Percentiles rank a stretch among this genome's conserved stretches.
Conservation (phyloP, 1,140 invertebrate genomes). For the Aradophagus sp. region DNA sequence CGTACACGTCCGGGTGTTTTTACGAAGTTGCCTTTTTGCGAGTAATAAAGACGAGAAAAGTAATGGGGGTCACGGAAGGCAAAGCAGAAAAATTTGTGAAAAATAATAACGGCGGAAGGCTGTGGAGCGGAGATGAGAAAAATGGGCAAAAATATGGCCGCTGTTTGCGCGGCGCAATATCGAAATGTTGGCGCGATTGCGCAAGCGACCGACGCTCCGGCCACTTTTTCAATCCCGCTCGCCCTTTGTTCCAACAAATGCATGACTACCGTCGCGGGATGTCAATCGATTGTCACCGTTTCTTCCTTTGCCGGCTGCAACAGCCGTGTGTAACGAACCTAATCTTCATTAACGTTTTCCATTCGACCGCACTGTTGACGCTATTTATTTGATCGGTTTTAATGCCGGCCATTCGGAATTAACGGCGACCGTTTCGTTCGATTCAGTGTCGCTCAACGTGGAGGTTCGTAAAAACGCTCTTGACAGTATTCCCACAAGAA, state of each 20-base stretch:
- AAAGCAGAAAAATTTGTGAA: constrained; percentile 12
- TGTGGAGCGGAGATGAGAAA: too few relatives aligned
- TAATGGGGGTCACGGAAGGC: constrained; percentile 6
- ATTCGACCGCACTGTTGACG: constrained; percentile 23
- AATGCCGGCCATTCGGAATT: constrained; percentile 17
- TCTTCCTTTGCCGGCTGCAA: constrained; percentile 32
- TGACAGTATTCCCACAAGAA: neutral
- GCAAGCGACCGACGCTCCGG: constrained; percentile 29
- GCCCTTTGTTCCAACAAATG: constrained; percentile 49
- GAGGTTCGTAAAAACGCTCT: too few relatives aligned
- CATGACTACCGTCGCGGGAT: constrained; percentile 45
- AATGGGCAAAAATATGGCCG: constrained; percentile 3
- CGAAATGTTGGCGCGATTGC: constrained; percentile 48
- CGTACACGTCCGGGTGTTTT: too few relatives aligned
- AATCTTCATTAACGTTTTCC: constrained; percentile 47
- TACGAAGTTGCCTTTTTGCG: constrained; percentile 21
- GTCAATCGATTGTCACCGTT: constrained; percentile 56
- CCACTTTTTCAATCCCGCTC: constrained; percentile 26
- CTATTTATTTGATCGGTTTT: constrained; percentile 36
- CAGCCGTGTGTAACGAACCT: constrained; percentile 34
- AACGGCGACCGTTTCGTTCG: constrained; percentile 4
- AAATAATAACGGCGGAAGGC: constrained; percentile 22
- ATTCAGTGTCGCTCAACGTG: too few relatives aligned
- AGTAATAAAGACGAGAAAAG: constrained; percentile 6
- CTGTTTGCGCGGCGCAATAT: constrained; percentile 16